A percentile compares a stretch with the other conserved stretches of the same genome.
phyloP scores from a whole-genome alignment of 2,113 vertebrate genomes.

The Oreochromis aureus region DNA sequence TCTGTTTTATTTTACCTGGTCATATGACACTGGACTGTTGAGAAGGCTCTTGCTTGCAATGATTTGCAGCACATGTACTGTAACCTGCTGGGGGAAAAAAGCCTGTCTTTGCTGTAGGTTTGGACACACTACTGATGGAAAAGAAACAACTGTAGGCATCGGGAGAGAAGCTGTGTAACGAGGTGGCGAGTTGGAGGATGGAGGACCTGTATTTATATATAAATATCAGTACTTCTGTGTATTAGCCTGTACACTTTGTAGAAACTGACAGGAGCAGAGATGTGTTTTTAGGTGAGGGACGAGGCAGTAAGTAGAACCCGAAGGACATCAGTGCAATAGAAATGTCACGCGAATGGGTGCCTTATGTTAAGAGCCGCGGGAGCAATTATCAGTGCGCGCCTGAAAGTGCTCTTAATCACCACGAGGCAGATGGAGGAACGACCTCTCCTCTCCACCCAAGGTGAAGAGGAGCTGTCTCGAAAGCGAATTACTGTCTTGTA shows the following conservation, averaged over 20 bases:
- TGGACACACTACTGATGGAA: conserved; percentile 14
- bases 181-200: conserved; percentile 27
- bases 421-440: neutral
- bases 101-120: neutral
- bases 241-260: conserved; percentile 24
- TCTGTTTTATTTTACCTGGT: conserved; percentile 38
- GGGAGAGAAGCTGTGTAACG: neutral
- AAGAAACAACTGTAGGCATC: neutral
- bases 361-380: conserved; percentile 46
- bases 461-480: neutral
- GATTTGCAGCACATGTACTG: conserved; percentile 31
- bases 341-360: conserved; percentile 48
- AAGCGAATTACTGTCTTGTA: conserved; percentile 4
- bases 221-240: conserved; percentile 22
- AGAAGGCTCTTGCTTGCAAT: conserved; percentile 30
- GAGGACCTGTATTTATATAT: conserved; percentile 25
- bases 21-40: conserved; percentile 66
- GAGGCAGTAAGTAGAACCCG: neutral
- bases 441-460: conserved; percentile 1
- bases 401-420: conserved; percentile 25
- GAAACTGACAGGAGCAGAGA: neutral
- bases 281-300: neutral
- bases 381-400: neutral
- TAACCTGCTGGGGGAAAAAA: neutral
- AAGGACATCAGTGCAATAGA: conserved; percentile 31